Evolutionary conservation across 2,113 vertebrate species (phyloP).

Genomic region (Cryptotis parvus): DNA sequence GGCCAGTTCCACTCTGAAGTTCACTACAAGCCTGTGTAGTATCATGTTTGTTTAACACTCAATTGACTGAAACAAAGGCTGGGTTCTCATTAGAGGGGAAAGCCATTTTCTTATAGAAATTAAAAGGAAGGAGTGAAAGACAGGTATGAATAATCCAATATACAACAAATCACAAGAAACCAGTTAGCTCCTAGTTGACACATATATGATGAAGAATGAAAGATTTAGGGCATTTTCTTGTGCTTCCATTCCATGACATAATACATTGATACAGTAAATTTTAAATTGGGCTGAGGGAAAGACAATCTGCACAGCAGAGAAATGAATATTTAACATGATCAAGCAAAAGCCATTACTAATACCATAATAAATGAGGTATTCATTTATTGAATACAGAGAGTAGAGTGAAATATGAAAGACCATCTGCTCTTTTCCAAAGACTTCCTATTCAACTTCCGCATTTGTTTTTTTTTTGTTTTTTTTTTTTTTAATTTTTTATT

Average conservation of each 20-base stretch:
- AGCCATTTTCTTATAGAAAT: background rate
- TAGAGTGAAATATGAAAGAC: background rate
- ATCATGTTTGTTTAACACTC: background rate
- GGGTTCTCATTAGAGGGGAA: background rate
- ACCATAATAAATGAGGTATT: background rate
- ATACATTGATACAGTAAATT: background rate
- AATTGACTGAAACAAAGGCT: background rate
- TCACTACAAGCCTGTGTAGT: background rate
- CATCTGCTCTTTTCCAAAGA: background rate
- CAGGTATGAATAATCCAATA: background rate
- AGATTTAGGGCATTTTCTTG: background rate
- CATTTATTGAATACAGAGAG: no score
- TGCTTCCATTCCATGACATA: background rate
- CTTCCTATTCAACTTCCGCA: no score
- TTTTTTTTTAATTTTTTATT: no score
- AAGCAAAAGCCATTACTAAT: conserved; percentile 20
- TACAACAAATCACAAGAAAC: background rate
- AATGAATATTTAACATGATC: background rate
- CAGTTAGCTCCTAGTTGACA: background rate
- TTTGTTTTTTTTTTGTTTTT: no score
- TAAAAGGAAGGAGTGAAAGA: background rate
- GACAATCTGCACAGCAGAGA: background rate
- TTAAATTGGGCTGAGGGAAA: background rate
- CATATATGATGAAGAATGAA: background rate
- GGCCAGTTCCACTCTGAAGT: background rate